Conservation (phyloP, 2,113 vertebrate genomes). For the Cacatua alba region DNA sequence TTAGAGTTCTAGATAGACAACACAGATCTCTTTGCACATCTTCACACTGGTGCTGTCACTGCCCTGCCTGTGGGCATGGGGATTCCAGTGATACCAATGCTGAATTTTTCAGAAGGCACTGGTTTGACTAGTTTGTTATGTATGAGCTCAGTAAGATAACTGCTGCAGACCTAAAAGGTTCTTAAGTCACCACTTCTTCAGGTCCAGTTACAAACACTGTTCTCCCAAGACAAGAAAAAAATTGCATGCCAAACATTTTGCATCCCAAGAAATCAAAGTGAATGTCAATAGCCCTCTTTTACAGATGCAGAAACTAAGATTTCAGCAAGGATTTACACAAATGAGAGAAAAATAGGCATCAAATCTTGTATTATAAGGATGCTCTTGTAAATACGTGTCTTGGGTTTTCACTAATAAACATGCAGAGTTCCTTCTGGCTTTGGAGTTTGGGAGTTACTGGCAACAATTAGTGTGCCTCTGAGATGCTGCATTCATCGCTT, state of each 20-base stretch:
- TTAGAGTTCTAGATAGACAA: neutral
- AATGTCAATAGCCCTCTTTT: neutral
- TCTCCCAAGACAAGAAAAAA: neutral
- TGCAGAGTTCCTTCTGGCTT: neutral
- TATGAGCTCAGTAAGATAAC: neutral
- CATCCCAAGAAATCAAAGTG: neutral
- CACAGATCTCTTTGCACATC: neutral
- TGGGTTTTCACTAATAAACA: neutral
- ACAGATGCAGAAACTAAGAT: neutral
- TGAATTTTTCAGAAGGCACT: neutral
- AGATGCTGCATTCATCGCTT: neutral
- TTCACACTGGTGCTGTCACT: neutral
- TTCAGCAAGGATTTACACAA: neutral
- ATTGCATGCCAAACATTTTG: neutral
- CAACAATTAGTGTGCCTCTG: neutral
- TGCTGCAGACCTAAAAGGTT: neutral
- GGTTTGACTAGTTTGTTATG: neutral
- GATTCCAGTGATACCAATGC: neutral
- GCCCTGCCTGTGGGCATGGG: neutral
- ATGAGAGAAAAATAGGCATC: neutral
- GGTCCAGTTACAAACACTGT: neutral
- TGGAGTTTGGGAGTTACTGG: neutral
- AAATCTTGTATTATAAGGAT: neutral
- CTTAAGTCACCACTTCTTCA: neutral
- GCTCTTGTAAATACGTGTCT: neutral